Percentiles rank a stretch among this genome's conserved stretches.
Evolutionary conservation across 2,888 invertebrate genomes (phyloP).

Genomic region (Diarsia mendica): DNA sequence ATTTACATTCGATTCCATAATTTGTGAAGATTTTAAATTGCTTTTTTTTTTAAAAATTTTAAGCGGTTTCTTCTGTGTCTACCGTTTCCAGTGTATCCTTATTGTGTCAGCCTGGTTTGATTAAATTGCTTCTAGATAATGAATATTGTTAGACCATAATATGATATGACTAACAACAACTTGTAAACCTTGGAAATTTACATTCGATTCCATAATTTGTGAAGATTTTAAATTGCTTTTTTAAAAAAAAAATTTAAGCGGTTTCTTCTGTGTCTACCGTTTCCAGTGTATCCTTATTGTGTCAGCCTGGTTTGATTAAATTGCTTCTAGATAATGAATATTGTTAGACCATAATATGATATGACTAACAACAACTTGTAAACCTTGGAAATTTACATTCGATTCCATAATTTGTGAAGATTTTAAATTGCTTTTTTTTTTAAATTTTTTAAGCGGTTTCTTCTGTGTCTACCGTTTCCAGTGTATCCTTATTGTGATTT

Average conservation of each 20-base stretch:
- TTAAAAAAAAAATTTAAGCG: neutral
- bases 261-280: neutral
- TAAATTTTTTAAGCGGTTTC: neutral
- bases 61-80: neutral
- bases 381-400: slow-evolving; percentile 15
- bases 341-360: slow-evolving; percentile 13
- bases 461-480: neutral
- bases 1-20: slow-evolving; percentile 22
- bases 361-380: slow-evolving; percentile 9
- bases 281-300: neutral
- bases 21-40: neutral
- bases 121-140: slow-evolving; percentile 29
- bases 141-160: slow-evolving; percentile 8
- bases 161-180: slow-evolving; percentile 12
- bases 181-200: slow-evolving; percentile 10
- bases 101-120: slow-evolving; percentile 23
- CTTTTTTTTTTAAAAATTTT: neutral
- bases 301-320: slow-evolving; percentile 33
- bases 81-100: neutral
- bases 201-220: slow-evolving; percentile 22
- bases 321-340: slow-evolving; percentile 20
- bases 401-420: slow-evolving; percentile 14
- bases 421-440: neutral
- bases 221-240: neutral
- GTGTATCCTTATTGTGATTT: neutral